Evolutionary conservation across 2,113 vertebrate species (phyloP), one percentile per base, ranked within the genome.

Genomic region (Guaruba guarouba): DNA sequence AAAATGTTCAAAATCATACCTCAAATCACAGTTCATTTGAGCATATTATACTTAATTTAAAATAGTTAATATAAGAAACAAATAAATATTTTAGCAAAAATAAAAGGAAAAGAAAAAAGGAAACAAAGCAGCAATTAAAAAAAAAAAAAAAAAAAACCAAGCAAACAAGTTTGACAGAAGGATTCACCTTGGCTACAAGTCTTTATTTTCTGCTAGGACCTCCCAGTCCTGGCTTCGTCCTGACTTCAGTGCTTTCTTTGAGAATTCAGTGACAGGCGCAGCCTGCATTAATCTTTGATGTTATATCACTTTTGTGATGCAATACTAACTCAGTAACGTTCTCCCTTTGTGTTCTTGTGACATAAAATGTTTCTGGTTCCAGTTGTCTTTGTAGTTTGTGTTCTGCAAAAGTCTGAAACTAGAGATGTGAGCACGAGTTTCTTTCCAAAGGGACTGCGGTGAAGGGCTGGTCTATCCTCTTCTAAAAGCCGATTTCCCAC

Each of bases 91-190:
- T 62, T 49, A n/a, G 5, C 1, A 61, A 35, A 28, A 52, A n/a
- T 9, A 18, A 14, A 1, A 20, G 10, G 3, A 2, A 4, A 6
- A 2, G 7, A 17, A 14, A 27, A 23, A 44, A 27, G 9, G 6
- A 2, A 64, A 41, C 3, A 81, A 74, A 74, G 1, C 3, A 73
- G 13, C 19, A 64, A 46, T 10, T 8, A 22, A 19, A 5, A 22
- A 11, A 44, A 52, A 19, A 33, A 7, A 51, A 46, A 46, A 22
- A 52, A 52, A 28, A 6, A 1, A 43, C 3, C 11, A 11, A 55
- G 31, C 18, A 33, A 33, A 33, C 18, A 33, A 3, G 1, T 17
- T 79, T 51, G 19, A 75, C 0, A 2, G 10, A 19, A 89, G 3
- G 4, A 73, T 68, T 92, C 48, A 48, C 17, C 11, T 66, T 41